phyloP scores from a whole-genome alignment of 2,888 invertebrate species.

The Ischnura elegans region DNA sequence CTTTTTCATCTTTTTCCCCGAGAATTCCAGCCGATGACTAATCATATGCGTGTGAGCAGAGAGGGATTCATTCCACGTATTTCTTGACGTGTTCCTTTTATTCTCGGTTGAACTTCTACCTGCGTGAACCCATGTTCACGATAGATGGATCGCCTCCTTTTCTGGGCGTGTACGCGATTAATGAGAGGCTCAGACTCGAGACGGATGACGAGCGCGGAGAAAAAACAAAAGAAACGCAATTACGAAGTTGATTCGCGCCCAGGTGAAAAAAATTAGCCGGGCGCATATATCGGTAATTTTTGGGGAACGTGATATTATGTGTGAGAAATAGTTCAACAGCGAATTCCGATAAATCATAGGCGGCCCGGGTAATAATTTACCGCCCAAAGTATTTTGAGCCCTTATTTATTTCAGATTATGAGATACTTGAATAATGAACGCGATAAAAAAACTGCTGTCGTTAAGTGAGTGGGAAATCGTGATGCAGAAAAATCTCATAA shows the following conservation, averaged over 20 bases:
- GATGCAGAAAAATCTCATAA: conserved; percentile 28
- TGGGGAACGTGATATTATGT: conserved; percentile 35
- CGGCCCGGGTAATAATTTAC: background rate
- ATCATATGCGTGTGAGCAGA: too few species aligned
- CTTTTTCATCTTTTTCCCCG: too few species aligned
- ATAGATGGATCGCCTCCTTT: background rate
- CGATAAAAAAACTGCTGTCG: background rate
- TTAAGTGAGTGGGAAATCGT: conserved; percentile 15
- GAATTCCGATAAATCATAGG: conserved; percentile 14
- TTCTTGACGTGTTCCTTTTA: too few species aligned
- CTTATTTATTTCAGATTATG: conserved; percentile 35
- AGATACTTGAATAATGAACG: conserved; percentile 26
- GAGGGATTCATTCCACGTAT: too few species aligned
- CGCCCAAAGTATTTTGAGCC: conserved; percentile 31
- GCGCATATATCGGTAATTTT: conserved; percentile 34
- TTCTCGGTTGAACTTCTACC: too few species aligned
- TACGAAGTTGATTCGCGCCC: conserved; percentile 27
- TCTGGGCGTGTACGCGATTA: background rate
- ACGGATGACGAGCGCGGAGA: background rate
- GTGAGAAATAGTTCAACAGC: conserved; percentile 31
- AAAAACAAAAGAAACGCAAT: background rate
- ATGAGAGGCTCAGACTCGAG: background rate
- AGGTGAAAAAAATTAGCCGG: conserved; percentile 21
- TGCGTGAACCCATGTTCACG: too few species aligned
- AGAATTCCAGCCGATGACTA: too few species aligned